phyloP scores from a whole-genome alignment of 2,888 invertebrate genomes.

The Andricus curvator region DNA sequence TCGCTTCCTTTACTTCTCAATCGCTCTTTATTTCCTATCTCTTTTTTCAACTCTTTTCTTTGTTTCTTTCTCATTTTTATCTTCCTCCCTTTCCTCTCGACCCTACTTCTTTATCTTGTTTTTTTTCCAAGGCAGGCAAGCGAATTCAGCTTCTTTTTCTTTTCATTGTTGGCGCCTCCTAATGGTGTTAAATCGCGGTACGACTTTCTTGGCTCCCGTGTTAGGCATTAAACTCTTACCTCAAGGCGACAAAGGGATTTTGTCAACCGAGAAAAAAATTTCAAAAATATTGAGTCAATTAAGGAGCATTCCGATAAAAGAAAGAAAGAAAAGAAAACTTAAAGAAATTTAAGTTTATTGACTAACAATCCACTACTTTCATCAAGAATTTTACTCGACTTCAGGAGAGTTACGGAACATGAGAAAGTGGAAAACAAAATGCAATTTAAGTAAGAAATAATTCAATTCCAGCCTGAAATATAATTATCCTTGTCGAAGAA shows the following conservation, averaged over 20 bases:
- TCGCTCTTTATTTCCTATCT: slow-evolving; percentile 49
- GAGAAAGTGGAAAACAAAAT: not conserved
- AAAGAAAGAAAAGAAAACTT: too few relatives aligned
- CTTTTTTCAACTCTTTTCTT: slow-evolving; percentile 38
- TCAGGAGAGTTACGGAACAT: not conserved
- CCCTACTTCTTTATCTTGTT: slow-evolving; percentile 28
- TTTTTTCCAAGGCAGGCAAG: slow-evolving; percentile 31
- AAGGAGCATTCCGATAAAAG: too few relatives aligned
- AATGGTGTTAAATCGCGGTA: slow-evolving; percentile 45
- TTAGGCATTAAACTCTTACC: slow-evolving; percentile 38
- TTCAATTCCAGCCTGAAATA: not conserved
- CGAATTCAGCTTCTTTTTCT: slow-evolving; percentile 19
- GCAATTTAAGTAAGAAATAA: not conserved
- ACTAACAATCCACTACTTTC: not conserved
- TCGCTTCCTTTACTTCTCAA: slow-evolving; percentile 49
- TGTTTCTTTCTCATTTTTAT: slow-evolving; percentile 48
- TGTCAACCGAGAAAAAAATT: not conserved
- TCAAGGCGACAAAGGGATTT: slow-evolving; percentile 8
- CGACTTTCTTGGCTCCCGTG: slow-evolving; percentile 38
- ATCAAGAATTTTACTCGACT: not conserved
- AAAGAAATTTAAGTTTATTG: not conserved
- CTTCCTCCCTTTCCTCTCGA: slow-evolving; percentile 32
- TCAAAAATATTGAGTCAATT: not conserved
- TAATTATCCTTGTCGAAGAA: not conserved
- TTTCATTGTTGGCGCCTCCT: slow-evolving; percentile 43